Percentiles rank a stretch among this genome's conserved stretches.
phyloP scores from a whole-genome alignment of 2,113 vertebrate genomes.

The Neogale vison region DNA sequence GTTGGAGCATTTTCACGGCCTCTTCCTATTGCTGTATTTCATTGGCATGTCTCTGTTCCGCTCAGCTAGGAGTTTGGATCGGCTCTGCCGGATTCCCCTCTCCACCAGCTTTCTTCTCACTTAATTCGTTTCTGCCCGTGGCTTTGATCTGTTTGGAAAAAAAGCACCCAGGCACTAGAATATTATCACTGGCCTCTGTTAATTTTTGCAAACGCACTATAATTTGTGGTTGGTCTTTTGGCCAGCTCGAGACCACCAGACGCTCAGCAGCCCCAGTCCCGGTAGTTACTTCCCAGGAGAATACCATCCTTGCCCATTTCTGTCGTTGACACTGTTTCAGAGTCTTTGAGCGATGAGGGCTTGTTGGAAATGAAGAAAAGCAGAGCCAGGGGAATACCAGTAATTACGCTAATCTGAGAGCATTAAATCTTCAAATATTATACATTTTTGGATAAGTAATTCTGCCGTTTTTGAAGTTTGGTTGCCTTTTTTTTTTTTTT shows the following conservation, averaged over 20 bases:
- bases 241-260: background rate
- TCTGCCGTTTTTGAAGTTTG: slow-evolving; percentile 52
- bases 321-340: background rate
- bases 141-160: slow-evolving; percentile 58
- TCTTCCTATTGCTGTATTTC: background rate
- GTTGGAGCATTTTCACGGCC: background rate
- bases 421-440: slow-evolving; percentile 59
- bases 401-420: slow-evolving; percentile 51
- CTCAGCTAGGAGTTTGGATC: background rate
- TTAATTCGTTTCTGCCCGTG: background rate
- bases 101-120: background rate
- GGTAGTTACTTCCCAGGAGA: background rate
- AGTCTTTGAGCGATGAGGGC: background rate
- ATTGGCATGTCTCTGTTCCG: background rate
- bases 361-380: slow-evolving; percentile 44
- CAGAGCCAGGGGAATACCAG: slow-evolving; percentile 31
- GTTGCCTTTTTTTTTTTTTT: slow-evolving; percentile 61
- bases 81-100: background rate
- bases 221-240: slow-evolving; percentile 38
- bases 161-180: background rate
- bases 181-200: slow-evolving; percentile 36
- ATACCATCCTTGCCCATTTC: background rate
- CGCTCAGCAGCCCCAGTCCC: background rate
- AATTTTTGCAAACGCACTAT: background rate
- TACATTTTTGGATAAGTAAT: slow-evolving; percentile 46